phyloP scores from a whole-genome alignment of 35 echinoderm and acorn worm genomes.

The Nesometra sesokonis region DNA sequence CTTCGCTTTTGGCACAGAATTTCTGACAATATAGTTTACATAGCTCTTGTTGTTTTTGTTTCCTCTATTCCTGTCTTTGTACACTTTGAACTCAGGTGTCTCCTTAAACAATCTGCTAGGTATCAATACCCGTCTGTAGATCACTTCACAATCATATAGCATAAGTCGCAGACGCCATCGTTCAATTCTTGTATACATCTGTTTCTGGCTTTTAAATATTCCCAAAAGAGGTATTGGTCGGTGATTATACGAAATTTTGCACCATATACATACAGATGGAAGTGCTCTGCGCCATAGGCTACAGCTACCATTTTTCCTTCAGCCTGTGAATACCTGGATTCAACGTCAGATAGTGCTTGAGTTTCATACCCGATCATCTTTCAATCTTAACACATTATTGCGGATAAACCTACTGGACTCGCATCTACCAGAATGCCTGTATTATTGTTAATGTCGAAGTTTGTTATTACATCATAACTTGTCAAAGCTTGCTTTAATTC shows the following conservation, averaged over 20 bases:
- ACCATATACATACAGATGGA: constrained; percentile 44
- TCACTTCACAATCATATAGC: constrained; percentile 19
- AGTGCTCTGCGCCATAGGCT: constrained; percentile 25
- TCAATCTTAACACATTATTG: background rate
- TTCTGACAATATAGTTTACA: constrained; percentile 22
- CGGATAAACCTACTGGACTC: constrained; percentile 27
- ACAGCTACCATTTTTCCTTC: constrained; percentile 33
- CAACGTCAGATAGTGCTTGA: constrained; percentile 21
- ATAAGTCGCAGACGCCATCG: constrained; percentile 33
- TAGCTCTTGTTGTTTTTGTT: constrained; percentile 5
- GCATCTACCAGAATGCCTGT: constrained; percentile 37
- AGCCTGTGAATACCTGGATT: constrained; percentile 35
- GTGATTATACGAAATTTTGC: constrained; percentile 17
- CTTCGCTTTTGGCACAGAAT: constrained; percentile 38
- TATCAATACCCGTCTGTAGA: constrained; percentile 22
- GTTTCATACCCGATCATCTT: constrained; percentile 31
- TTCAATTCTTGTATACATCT: constrained; percentile 28
- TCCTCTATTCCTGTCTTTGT: background rate
- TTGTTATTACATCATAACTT: constrained; percentile 22
- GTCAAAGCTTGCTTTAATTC: constrained; percentile 22
- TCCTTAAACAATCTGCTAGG: constrained; percentile 36
- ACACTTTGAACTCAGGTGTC: background rate
- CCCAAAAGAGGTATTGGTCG: constrained; percentile 26
- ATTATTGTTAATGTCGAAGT: constrained; percentile 21
- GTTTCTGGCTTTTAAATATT: constrained; percentile 12